phyloP scores from a whole-genome alignment of 2,797 vertebrate species.

The Lagorchestes hirsutus region DNA sequence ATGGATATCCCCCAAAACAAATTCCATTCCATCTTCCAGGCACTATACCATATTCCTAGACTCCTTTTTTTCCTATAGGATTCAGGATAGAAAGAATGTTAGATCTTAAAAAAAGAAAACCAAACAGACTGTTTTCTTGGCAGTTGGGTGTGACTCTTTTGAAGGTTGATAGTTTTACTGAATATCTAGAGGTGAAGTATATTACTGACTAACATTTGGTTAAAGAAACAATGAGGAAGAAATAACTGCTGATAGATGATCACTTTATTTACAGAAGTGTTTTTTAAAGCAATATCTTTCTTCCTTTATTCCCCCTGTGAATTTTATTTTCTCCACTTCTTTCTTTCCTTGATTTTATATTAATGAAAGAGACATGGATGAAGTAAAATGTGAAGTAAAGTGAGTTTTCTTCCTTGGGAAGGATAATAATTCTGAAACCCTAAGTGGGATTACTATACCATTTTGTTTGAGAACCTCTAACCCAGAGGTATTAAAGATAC shows the following conservation, averaged over 20 bases:
- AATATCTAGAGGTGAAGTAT: background rate
- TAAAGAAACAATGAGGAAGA: background rate
- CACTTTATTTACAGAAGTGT: background rate
- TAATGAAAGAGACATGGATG: background rate
- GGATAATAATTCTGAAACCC: background rate
- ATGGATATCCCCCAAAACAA: background rate
- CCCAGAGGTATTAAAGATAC: background rate
- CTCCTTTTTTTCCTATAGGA: background rate
- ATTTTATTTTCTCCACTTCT: background rate
- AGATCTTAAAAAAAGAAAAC: background rate
- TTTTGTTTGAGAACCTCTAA: background rate
- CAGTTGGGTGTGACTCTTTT: background rate
- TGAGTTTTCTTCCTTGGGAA: background rate
- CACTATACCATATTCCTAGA: background rate
- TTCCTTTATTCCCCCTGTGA: background rate
- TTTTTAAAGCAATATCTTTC: constrained; percentile 7
- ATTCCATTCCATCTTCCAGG: background rate
- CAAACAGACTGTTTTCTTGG: background rate
- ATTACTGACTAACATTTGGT: constrained; percentile 38
- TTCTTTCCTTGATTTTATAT: background rate
- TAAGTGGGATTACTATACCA: background rate
- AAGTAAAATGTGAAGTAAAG: background rate
- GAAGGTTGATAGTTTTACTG: background rate
- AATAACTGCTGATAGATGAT: background rate
- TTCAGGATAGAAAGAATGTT: background rate